Evolutionary conservation across 2,888 invertebrate species (phyloP), one percentile per base, ranked within the genome.

Genomic region (Torymus texanus): DNA sequence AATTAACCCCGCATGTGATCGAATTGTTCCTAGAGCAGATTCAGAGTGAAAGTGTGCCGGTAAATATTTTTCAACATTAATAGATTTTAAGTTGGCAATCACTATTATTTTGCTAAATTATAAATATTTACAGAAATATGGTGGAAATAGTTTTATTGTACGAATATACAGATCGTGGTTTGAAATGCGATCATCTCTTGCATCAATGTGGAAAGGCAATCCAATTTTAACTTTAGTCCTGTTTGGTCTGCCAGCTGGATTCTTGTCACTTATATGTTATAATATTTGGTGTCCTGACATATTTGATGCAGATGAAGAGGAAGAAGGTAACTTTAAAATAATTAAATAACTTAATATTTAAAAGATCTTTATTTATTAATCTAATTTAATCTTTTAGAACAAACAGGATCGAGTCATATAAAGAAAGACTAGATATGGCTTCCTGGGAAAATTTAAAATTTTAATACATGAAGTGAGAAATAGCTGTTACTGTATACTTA

Each of bases 211-310:
- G 97, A 92, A 92, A 82, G 97, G 97, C 12, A 97, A 97, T 91
- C 97, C 98, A 0, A 96, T 98, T 81, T 91, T 99, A 81, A 98
- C 98, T 4, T 93, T 97, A 51, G 94, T 99, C 4, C 93, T 99
- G 72, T 98, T 99, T 90, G 98, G 98, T 0, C 92, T 99, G 80
- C 99, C 99, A 0, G 92, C 97, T 62, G 97, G 97, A 55, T 98
- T 99, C 89, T 93, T 99, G 21, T 95, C 96, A 24, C 93, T 99
- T 21, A 98, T 99, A 85, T 94, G 97, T 88, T 99, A 99, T 90
- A 78, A 82, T 21, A 95, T 98, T 82, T 99, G 97, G 91, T 99
- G 98, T 89, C 95, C 97, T 73, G 98, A 99, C 89, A 97, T 98
- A 86, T 91, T 98, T 83, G 98, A 98, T 89, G 97, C 97, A 0